Percentiles rank a stretch among this genome's conserved stretches.
Evolutionary conservation across 2,113 vertebrate species (phyloP).

Genomic region (Motacilla tschutschensis): DNA sequence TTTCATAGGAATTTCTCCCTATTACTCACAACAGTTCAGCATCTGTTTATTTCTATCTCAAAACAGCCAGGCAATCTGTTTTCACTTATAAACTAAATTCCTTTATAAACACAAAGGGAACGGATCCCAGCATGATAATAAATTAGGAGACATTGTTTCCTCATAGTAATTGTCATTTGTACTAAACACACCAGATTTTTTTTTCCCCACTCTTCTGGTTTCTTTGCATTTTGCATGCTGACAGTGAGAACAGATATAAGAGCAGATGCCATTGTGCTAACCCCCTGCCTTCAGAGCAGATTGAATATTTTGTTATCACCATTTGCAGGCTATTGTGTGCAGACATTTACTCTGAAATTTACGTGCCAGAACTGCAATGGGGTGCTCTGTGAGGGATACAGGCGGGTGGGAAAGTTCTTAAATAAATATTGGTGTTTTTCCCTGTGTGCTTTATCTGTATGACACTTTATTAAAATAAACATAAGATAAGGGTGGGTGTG

Average conservation of each 20-base stretch:
- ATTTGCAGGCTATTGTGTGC: neutral
- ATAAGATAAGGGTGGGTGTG: neutral
- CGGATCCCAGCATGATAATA: neutral
- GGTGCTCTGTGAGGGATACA: neutral
- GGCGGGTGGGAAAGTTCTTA: slow-evolving; percentile 13
- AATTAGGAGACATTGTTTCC: neutral
- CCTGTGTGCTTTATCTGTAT: neutral
- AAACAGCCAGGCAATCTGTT: neutral
- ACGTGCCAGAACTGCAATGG: neutral
- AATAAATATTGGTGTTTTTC: neutral
- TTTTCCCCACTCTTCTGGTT: neutral
- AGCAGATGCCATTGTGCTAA: neutral
- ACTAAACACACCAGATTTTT: neutral
- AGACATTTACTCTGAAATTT: slow-evolving; percentile 26
- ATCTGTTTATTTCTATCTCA: neutral
- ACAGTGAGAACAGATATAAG: neutral
- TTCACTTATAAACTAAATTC: neutral
- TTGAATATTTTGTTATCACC: slow-evolving; percentile 9
- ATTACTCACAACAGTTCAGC: neutral
- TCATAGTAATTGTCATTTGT: neutral
- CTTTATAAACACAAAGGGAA: neutral
- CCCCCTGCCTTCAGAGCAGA: slow-evolving; percentile 29
- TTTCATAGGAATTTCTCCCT: neutral
- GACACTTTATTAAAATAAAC: slow-evolving; percentile 7
- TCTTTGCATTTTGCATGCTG: neutral